Evolutionary conservation across 2,797 vertebrate species (phyloP).

Genomic region (Parauchenoglanis punctatus): DNA sequence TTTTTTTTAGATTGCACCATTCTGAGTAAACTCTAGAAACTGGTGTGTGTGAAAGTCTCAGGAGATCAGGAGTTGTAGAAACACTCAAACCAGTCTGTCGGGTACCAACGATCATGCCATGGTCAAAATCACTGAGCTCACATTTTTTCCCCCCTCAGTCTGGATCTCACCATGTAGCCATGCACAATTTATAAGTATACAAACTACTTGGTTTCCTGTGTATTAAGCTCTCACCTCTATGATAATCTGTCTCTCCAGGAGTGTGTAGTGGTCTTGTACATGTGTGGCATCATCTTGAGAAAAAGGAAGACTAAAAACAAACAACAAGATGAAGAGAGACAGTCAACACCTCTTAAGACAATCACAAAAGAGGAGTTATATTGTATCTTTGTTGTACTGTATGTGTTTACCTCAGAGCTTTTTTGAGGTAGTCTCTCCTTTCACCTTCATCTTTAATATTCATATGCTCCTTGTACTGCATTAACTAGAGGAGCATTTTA

Average conservation of each 20-base stretch:
- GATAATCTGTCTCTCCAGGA: constrained; percentile 94
- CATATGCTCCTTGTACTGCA: constrained; percentile 90
- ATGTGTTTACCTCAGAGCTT: constrained; percentile 83
- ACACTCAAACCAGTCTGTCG: background rate
- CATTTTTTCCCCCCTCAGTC: background rate
- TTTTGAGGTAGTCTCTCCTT: constrained; percentile 89
- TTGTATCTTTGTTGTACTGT: background rate
- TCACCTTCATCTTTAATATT: constrained; percentile 85
- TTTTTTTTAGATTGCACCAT: background rate
- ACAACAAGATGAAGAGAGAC: constrained; percentile 36
- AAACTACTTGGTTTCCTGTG: background rate
- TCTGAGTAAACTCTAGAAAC: background rate
- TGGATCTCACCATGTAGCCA: background rate
- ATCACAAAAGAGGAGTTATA: background rate
- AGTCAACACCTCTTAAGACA: background rate
- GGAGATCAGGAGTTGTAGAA: background rate
- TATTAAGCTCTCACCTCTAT: constrained; percentile 83
- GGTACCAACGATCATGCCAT: background rate
- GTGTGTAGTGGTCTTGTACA: constrained; percentile 90
- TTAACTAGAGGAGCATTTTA: constrained; percentile 74
- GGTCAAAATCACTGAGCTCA: background rate
- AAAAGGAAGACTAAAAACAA: constrained; percentile 75
- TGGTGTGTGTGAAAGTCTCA: background rate
- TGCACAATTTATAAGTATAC: background rate
- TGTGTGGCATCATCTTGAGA: constrained; percentile 84